These are phyloP conservation scores for Geodia barretti DNA, from an alignment of 37 sponge, comb jelly and placozoan genomes.

Conservation along the genomic window DNA sequence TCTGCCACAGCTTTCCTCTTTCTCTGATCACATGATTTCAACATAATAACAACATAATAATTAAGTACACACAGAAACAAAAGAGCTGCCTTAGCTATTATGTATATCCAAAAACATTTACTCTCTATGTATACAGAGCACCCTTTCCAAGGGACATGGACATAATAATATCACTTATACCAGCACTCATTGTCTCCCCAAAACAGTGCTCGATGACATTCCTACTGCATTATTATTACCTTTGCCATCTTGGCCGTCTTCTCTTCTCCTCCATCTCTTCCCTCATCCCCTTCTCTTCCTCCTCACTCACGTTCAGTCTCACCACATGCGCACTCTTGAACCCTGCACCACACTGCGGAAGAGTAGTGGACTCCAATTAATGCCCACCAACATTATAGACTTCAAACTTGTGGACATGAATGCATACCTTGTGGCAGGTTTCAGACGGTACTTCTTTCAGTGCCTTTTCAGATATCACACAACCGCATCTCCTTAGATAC, in stretches of 20 bases:
- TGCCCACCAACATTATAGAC: not conserved
- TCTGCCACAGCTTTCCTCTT: not conserved
- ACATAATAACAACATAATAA: too few relatives aligned
- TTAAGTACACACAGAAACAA: too few relatives aligned
- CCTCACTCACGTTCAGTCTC: constrained; percentile 81
- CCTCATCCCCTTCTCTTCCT: constrained; percentile 61
- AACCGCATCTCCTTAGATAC: constrained; percentile 62
- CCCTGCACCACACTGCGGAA: constrained; percentile 61
- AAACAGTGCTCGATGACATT: not conserved
- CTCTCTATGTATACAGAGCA: too few relatives aligned
- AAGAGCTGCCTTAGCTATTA: too few relatives aligned
- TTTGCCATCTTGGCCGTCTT: constrained; percentile 62
- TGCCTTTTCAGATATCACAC: constrained; percentile 89
- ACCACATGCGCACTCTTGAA: constrained; percentile 54
- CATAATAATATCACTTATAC: too few relatives aligned
- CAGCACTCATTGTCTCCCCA: not conserved
- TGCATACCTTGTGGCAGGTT: constrained; percentile 68
- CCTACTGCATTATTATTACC: too few relatives aligned
- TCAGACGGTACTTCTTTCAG: constrained; percentile 81
- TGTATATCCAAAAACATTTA: too few relatives aligned
- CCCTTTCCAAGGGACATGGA: too few relatives aligned
- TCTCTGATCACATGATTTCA: too few relatives aligned
- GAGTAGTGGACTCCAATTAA: not conserved
- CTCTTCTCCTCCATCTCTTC: constrained; percentile 61
- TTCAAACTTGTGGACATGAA: not conserved